Evolutionary conservation across 2,113 vertebrate genomes (phyloP).

Genomic region (Dipodomys merriami): DNA sequence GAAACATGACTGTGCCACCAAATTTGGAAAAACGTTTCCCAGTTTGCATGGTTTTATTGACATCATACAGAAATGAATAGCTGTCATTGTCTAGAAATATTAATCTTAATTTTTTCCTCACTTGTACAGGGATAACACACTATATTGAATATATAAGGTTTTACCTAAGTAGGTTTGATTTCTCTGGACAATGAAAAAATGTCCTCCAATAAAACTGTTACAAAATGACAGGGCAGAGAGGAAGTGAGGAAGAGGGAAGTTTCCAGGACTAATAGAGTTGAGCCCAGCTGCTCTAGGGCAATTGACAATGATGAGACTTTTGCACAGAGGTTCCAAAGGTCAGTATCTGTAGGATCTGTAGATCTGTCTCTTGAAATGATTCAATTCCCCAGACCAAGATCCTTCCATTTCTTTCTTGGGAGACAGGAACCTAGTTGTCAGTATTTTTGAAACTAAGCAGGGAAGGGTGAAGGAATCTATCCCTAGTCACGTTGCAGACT

Average conservation of each 20-base stretch:
- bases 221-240: too few species aligned
- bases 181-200: too few species aligned
- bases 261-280: neutral
- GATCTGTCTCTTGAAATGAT: neutral
- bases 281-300: neutral
- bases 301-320: neutral
- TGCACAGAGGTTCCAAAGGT: neutral
- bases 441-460: neutral
- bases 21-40: too few species aligned
- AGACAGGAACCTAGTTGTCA: neutral
- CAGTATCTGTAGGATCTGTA: neutral
- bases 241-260: neutral
- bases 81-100: too few species aligned
- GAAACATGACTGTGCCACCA: too few species aligned
- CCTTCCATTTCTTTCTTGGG: neutral
- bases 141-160: too few species aligned
- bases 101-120: too few species aligned
- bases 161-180: too few species aligned
- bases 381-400: neutral
- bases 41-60: too few species aligned
- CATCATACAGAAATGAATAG: too few species aligned
- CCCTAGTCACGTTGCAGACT: neutral
- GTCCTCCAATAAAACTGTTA: neutral
- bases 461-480: neutral
- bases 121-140: too few species aligned